phyloP scores from a whole-genome alignment of 2,113 vertebrate species.

The Ciconia maguari region DNA sequence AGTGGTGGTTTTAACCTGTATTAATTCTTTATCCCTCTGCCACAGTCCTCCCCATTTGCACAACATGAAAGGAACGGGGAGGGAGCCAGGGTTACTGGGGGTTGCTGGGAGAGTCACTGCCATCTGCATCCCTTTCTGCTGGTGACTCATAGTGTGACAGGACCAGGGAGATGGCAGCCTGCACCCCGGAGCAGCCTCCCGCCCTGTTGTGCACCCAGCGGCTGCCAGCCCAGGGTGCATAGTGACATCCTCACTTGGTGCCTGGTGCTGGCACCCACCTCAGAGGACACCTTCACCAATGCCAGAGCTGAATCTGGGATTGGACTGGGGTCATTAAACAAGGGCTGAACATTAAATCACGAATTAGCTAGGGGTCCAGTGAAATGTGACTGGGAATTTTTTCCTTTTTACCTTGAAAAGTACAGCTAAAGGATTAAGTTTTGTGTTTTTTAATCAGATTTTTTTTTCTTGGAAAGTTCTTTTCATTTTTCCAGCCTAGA shows the following conservation, averaged over 20 bases:
- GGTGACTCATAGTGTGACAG: not conserved
- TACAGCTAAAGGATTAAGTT: not conserved
- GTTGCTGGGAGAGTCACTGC: not conserved
- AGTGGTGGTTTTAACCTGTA: not conserved
- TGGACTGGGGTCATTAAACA: not conserved
- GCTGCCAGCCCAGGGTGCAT: too few relatives aligned
- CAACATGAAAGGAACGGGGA: accelerated
- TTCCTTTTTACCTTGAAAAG: not conserved
- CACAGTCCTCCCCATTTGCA: not conserved
- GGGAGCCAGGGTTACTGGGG: not conserved
- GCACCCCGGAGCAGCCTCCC: not conserved
- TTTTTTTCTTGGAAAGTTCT: not conserved
- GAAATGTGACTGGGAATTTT: not conserved
- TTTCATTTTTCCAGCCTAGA: slow-evolving; percentile 1
- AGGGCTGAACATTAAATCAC: not conserved
- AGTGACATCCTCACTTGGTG: not conserved
- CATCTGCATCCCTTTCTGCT: not conserved
- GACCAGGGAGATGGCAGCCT: accelerated
- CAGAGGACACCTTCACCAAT: not conserved
- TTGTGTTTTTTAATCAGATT: not conserved
- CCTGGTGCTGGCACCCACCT: not conserved
- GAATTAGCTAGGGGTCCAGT: not conserved
- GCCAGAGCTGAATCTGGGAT: not conserved
- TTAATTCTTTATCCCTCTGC: not conserved
- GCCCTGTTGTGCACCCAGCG: not conserved